Conservation (phyloP, 2,888 invertebrate genomes). For the Mylabris sibirica region DNA sequence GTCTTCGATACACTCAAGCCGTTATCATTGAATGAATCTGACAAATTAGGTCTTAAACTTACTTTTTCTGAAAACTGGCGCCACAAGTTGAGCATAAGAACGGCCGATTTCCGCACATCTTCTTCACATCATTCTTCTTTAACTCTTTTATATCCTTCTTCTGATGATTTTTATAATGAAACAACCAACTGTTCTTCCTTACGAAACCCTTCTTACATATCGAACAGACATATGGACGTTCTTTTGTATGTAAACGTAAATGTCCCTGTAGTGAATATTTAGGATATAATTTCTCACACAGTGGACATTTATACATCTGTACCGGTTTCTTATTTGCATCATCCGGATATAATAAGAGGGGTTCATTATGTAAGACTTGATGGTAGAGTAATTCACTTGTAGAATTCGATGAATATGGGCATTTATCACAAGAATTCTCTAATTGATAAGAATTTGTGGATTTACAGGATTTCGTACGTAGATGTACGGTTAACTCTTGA, state of each 20-base stretch:
- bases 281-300: conserved; percentile 71
- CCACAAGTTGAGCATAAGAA: conserved; percentile 62
- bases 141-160: conserved; percentile 38
- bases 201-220: conserved; percentile 72
- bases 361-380: conserved; percentile 70
- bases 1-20: no score
- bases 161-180: conserved; percentile 69
- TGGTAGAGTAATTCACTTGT: conserved; percentile 79
- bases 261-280: conserved; percentile 75
- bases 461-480: conserved; percentile 68
- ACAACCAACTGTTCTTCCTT: conserved; percentile 70
- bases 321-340: conserved; percentile 48
- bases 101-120: conserved; percentile 41
- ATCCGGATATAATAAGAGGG: conserved; percentile 54
- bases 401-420: conserved; percentile 69
- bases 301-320: conserved; percentile 70
- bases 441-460: conserved; percentile 49
- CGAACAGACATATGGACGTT: conserved; percentile 73
- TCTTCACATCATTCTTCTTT: conserved; percentile 29
- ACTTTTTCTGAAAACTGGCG: conserved; percentile 63
- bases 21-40: not conserved
- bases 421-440: conserved; percentile 64
- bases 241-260: conserved; percentile 76
- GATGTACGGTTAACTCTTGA: conserved; percentile 78
- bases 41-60: conserved; percentile 49